phyloP scores from a whole-genome alignment of 2,113 vertebrate species.

The Paramisgurnus dabryanus region DNA sequence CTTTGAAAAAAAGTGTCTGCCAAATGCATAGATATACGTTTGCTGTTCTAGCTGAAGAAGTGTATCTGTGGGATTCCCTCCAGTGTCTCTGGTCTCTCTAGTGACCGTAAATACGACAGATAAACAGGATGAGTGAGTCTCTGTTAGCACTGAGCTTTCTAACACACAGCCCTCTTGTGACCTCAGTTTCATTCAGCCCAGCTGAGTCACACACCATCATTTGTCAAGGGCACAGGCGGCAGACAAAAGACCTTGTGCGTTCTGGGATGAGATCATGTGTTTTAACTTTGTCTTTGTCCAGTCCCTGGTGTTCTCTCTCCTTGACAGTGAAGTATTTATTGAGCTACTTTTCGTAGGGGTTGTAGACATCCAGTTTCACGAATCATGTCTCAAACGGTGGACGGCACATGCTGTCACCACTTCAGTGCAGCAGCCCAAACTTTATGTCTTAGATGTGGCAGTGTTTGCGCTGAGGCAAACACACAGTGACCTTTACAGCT shows the following conservation, averaged over 20 bases:
- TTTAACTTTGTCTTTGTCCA: conserved; percentile 28
- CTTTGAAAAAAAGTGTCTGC: too few species aligned
- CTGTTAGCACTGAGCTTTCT: not conserved
- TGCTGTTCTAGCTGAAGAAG: not conserved
- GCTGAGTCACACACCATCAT: conserved; percentile 20
- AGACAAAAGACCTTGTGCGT: conserved; percentile 35
- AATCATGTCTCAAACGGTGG: not conserved
- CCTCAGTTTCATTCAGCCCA: conserved; percentile 9
- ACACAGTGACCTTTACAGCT: conserved; percentile 31
- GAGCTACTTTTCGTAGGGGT: not conserved
- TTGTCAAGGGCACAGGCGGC: not conserved
- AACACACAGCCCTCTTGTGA: not conserved
- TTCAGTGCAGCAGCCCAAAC: not conserved
- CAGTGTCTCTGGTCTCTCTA: not conserved
- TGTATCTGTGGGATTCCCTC: conserved; percentile 1
- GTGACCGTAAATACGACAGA: not conserved
- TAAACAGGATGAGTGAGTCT: conserved; percentile 11
- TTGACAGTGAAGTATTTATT: conserved; percentile 24
- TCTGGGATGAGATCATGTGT: conserved; percentile 37
- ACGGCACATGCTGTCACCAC: conserved; percentile 37
- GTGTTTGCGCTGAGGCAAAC: conserved; percentile 25
- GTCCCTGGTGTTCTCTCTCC: conserved; percentile 6
- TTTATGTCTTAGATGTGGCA: conserved; percentile 10
- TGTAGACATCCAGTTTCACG: conserved; percentile 18
- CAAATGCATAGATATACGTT: too few species aligned